Conservation (phyloP, 1,140 invertebrate genomes). For the Orchestia grillus region DNA sequence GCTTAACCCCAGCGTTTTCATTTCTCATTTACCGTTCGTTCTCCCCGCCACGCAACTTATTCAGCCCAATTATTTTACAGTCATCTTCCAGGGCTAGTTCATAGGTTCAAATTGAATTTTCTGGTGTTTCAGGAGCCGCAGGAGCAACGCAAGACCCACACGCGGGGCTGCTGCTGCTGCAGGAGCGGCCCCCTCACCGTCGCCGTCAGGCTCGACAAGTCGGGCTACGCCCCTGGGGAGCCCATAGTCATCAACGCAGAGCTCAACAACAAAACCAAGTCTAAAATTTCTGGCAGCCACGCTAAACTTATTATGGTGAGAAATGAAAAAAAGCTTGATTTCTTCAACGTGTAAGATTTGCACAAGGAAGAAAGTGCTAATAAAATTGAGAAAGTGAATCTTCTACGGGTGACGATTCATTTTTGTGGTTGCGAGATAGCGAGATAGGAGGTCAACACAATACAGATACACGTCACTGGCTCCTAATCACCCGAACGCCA, state of each 20-base stretch:
- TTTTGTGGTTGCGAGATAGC: no score
- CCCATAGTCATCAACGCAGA: slow-evolving; percentile 9
- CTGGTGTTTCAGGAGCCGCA: neutral
- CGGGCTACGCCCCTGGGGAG: slow-evolving; percentile 21
- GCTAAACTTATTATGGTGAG: slow-evolving; percentile 17
- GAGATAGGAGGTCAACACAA: no score
- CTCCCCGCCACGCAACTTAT: neutral
- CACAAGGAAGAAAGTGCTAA: no score
- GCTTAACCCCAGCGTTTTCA: neutral
- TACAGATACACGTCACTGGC: no score
- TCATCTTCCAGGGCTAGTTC: no score
- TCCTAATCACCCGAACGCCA: no score
- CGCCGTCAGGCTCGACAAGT: neutral
- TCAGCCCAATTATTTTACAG: no score
- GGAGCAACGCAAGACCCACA: neutral
- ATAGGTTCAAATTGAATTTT: neutral
- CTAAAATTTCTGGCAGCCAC: neutral
- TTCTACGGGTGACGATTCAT: no score
- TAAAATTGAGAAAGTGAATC: no score
- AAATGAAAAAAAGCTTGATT: neutral
- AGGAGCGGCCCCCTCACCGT: slow-evolving; percentile 16
- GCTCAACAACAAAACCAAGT: slow-evolving; percentile 12
- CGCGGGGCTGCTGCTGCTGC: slow-evolving; percentile 4
- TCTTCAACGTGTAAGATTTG: no score
- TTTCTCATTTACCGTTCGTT: neutral